phyloP scores from a whole-genome alignment of 1,140 invertebrate genomes.

The Paracyclopina nana region DNA sequence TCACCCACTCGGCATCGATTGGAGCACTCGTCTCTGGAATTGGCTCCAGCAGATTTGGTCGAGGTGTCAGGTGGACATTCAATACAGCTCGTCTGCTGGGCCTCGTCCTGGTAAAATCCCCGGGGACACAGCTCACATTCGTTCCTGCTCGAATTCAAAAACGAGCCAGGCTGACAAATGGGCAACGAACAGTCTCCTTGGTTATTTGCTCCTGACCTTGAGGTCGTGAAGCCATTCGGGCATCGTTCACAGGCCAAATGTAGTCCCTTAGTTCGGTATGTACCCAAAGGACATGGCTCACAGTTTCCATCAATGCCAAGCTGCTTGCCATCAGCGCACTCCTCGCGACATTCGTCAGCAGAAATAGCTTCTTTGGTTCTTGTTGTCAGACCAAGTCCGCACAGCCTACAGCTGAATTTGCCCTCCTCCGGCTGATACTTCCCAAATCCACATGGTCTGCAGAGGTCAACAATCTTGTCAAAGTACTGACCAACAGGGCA shows the following conservation, averaged over 20 bases:
- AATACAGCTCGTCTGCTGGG: conserved; percentile 67
- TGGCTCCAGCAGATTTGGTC: conserved; percentile 54
- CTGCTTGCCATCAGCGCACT: conserved; percentile 73
- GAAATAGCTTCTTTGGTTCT: conserved; percentile 46
- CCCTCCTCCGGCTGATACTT: conserved; percentile 81
- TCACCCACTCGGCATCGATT: conserved; percentile 74
- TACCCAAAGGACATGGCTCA: conserved; percentile 72
- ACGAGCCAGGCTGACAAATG: conserved; percentile 48
- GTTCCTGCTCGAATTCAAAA: conserved; percentile 18
- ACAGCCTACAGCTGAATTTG: conserved; percentile 67
- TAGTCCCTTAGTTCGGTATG: conserved; percentile 64
- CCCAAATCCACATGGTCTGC: conserved; percentile 75
- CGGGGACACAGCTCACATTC: conserved; percentile 70
- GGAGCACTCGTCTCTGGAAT: conserved; percentile 57
- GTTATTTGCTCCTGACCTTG: conserved; percentile 51
- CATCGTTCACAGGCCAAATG: conserved; percentile 71
- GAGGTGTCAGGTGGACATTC: conserved; percentile 79
- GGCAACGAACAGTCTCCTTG: conserved; percentile 78
- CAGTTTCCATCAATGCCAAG: conserved; percentile 69
- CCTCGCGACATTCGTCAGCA: conserved; percentile 51
- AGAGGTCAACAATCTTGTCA: conserved; percentile 59
- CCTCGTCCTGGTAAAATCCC: conserved; percentile 76
- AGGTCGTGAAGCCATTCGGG: conserved; percentile 68
- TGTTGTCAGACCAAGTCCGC: conserved; percentile 79
- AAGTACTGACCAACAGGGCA: conserved; percentile 80